Conservation (phyloP, 2,113 vertebrate species). For the Bos javanicus region DNA sequence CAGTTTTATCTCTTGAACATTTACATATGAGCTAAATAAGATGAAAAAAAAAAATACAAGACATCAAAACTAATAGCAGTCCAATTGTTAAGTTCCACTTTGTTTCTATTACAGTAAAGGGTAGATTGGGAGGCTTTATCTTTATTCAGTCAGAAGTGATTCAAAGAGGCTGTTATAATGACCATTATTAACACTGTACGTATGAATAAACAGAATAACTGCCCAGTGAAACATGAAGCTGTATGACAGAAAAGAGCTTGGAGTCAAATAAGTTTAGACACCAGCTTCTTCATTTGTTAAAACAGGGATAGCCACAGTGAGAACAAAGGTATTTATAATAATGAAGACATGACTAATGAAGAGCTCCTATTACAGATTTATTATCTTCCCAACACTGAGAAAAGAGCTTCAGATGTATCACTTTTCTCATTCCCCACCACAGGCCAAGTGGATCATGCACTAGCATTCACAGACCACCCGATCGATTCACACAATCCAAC, state of each 20-base stretch:
- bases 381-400: not conserved
- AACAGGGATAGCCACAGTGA: not conserved
- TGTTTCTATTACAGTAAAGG: not conserved
- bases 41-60: not conserved
- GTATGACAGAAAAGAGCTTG: not conserved
- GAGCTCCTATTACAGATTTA: not conserved
- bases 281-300: not conserved
- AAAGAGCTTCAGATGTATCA: not conserved
- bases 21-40: constrained; percentile 84
- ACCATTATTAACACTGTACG: no score
- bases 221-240: not conserved
- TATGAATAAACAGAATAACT: not conserved
- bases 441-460: accelerated
- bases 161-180: not conserved
- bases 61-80: not conserved
- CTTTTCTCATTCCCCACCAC: no score
- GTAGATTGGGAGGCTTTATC: not conserved
- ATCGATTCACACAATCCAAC: not conserved
- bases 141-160: not conserved
- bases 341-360: not conserved
- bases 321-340: not conserved
- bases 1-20: constrained; percentile 86
- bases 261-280: not conserved
- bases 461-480: not conserved
- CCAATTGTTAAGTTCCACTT: not conserved